A percentile compares a stretch with the other conserved stretches of the same genome.
Evolutionary conservation across 2,888 invertebrate genomes (phyloP).

Genomic region (Apoda limacodes): DNA sequence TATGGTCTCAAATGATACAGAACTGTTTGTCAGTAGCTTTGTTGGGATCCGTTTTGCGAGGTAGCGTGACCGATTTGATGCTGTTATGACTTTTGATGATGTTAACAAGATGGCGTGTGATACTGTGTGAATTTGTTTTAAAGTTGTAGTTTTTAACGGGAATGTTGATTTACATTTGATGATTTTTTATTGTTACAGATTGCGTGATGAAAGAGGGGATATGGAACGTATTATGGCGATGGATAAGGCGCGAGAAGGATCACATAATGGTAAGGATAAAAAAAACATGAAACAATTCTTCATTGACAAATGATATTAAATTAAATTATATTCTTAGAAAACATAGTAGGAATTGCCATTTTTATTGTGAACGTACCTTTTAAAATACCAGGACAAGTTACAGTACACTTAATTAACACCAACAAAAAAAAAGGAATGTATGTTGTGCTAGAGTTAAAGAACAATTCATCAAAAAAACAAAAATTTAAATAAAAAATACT

Average conservation of each 20-base stretch:
- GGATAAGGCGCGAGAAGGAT: conserved; percentile 89
- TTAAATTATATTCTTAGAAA: background rate
- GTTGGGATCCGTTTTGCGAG: conserved; percentile 47
- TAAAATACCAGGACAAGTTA: no score
- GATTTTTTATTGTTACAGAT: conserved; percentile 83
- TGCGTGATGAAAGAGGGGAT: conserved; percentile 89
- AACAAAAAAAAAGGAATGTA: no score
- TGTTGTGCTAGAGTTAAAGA: no score
- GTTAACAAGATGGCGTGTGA: conserved; percentile 44
- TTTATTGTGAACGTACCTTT: no score
- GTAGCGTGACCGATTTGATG: conserved; percentile 50
- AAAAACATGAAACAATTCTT: background rate
- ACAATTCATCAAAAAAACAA: no score
- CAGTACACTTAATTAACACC: no score
- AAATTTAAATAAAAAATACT: no score
- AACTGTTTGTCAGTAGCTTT: conserved; percentile 65
- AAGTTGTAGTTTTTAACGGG: no score
- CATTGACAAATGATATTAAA: background rate
- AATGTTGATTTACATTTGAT: no score
- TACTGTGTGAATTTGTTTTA: conserved; percentile 23
- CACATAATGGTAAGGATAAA: conserved; percentile 81
- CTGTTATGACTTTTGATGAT: conserved; percentile 33
- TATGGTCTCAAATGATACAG: conserved; percentile 66
- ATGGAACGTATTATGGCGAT: conserved; percentile 83
- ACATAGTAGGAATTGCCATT: no score